Base-by-base conservation (phyloP, 1,140 invertebrate genomes). In the Polyergus mexicanus region DNA sequence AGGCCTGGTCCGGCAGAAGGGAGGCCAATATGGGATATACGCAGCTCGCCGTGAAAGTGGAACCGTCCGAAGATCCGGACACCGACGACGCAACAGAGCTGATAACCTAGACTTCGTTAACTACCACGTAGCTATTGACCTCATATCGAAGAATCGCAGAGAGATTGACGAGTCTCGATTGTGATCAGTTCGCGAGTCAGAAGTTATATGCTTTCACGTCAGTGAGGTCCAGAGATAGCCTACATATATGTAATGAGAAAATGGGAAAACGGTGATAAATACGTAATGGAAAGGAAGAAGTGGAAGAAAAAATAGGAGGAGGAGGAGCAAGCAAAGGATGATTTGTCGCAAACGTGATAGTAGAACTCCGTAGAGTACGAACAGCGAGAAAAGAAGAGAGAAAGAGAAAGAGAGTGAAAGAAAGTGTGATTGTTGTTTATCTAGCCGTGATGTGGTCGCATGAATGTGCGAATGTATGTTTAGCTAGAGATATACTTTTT, bases 21-120 rank as follows among this genome's bases (percentile, higher is more conserved):
- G 94, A 95, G 74, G 87, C 91, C 3, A 92, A 94, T 35, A 92
- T 94, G 89, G 94, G 94, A 58, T 95, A 95, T 84, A 95, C 93
- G 47, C 93, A 95, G 69, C 85, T 95, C 41, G 92, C 94, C 41
- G 92, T 95, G 35, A 90, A 91, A 68, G 90, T 94, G 69, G 94
- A 95, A 71, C 93, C 92, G n/a, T 86, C 92, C 6, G 94, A 95
- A 41, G 94, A 94, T 0, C 77, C 66, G 7, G 93, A 95, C 41
- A 90, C 86, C 5, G 93, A 95, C 62, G 94, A 94, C 84, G 93
- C 93, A 56, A 94, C 93, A 25, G 94, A 95, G 75, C 88, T 95
- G 71, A 95, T 95, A 91, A 95, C 94, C 81, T 95, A 95, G 85
- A 93, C 72, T 38, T 60, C 54, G 35, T 81, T 47, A 60, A 47